phyloP scores from a whole-genome alignment of 2,797 vertebrate genomes.

The Rhynchonycteris naso region DNA sequence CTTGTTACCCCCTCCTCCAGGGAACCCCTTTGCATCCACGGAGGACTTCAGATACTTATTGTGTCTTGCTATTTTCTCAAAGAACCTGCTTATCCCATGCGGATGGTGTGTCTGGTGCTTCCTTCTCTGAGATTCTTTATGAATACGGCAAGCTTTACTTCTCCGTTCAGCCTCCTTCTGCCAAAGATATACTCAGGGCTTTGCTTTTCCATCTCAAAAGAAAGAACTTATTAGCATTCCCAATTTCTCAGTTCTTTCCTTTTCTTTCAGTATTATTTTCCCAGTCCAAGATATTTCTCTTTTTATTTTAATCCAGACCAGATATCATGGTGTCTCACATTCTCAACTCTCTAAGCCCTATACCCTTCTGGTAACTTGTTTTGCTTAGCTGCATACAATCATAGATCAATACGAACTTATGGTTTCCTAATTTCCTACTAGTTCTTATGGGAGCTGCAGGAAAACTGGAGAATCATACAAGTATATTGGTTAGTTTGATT shows the following conservation, averaged over 20 bases:
- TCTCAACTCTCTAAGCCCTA: background rate
- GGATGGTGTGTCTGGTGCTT: fast-evolving
- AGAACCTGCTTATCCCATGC: background rate
- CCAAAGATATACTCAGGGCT: background rate
- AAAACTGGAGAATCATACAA: background rate
- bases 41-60: background rate
- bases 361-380: background rate
- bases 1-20: background rate
- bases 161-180: background rate
- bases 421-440: background rate
- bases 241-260: background rate
- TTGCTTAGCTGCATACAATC: background rate
- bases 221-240: background rate
- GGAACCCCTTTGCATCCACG: background rate
- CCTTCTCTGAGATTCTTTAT: fast-evolving
- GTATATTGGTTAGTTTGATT: background rate
- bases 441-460: background rate
- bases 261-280: background rate
- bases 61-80: background rate
- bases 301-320: background rate
- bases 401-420: background rate
- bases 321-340: background rate
- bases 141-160: background rate
- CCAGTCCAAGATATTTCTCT: background rate
- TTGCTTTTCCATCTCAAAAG: background rate